Conservation (phyloP, 2,797 vertebrate genomes). For the Argentina silus region DNA sequence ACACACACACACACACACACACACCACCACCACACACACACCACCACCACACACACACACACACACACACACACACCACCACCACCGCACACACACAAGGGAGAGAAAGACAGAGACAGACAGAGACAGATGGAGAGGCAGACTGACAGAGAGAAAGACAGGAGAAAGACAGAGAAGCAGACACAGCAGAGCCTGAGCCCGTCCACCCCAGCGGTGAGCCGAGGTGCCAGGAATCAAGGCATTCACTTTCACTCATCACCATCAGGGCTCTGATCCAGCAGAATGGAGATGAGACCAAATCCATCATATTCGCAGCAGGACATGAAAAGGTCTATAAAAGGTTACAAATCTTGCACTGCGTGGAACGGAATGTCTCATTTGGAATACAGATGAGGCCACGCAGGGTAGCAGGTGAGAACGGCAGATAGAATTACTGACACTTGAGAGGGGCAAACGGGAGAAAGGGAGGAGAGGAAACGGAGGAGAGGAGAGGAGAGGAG, state of each 20-base stretch:
- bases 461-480: background rate
- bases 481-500: background rate
- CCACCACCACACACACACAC: background rate
- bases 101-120: background rate
- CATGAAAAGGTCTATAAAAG: conserved; percentile 8
- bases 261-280: conserved; percentile 32
- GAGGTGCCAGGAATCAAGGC: conserved; percentile 40
- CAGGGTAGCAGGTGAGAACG: background rate
- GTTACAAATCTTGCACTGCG: background rate
- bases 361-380: background rate
- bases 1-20: background rate
- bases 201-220: conserved; percentile 16
- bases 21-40: background rate
- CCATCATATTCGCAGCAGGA: conserved; percentile 35
- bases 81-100: background rate
- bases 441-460: background rate
- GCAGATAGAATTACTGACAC: background rate
- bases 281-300: conserved; percentile 32
- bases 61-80: background rate
- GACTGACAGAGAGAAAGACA: background rate
- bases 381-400: background rate
- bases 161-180: background rate
- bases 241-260: conserved; percentile 45
- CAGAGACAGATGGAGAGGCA: background rate
- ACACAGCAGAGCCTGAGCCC: background rate